Conservation (phyloP, 2,797 vertebrate species). For the Acanthurus lineatus region DNA sequence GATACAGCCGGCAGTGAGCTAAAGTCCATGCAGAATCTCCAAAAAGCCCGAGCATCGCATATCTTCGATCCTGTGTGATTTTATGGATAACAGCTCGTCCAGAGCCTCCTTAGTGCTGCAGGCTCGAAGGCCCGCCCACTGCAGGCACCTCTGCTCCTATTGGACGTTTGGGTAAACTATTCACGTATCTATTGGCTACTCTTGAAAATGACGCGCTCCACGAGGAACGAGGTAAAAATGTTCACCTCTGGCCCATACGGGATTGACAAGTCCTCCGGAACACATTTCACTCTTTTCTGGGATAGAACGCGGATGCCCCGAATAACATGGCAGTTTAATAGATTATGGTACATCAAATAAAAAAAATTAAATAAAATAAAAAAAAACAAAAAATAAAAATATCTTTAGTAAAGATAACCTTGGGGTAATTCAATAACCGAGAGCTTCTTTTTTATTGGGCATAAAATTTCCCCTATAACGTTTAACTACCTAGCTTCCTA, state of each 20-base stretch:
- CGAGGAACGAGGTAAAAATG: constrained; percentile 32
- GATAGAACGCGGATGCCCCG: not conserved
- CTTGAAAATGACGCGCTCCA: not conserved
- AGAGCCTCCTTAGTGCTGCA: constrained; percentile 2
- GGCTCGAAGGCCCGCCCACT: constrained; percentile 54
- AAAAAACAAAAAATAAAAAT: no score
- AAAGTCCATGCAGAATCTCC: not conserved
- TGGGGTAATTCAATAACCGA: no score
- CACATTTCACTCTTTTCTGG: not conserved
- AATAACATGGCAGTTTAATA: no score
- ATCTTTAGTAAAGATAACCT: no score
- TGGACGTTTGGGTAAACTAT: constrained; percentile 55
- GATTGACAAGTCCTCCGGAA: not conserved
- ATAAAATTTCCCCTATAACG: no score
- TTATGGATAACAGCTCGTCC: constrained; percentile 26
- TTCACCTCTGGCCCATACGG: constrained; percentile 57
- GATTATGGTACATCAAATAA: no score
- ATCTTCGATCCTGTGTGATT: constrained; percentile 34
- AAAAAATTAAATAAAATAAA: no score
- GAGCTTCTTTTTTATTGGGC: no score
- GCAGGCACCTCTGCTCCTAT: constrained; percentile 55
- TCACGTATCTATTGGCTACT: constrained; percentile 67
- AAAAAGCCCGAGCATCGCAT: not conserved
- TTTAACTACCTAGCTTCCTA: no score
- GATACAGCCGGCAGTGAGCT: not conserved